These are phyloP conservation scores for Carterocephalus palaemon DNA, from an alignment of 2,888 invertebrate species.

Conservation along the genomic window DNA sequence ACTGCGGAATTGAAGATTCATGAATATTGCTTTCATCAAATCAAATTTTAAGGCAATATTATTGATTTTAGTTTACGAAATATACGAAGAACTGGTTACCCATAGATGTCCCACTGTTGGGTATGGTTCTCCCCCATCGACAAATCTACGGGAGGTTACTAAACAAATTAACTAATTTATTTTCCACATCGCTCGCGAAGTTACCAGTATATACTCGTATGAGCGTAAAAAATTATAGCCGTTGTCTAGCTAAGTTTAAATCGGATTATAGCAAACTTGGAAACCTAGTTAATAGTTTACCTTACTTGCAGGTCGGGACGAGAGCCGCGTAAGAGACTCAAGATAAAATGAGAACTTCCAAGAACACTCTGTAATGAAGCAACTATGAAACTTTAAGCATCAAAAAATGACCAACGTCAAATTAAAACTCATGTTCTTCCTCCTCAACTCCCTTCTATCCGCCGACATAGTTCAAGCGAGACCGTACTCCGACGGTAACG, in stretches of 20 bases:
- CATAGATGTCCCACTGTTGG: too few species aligned
- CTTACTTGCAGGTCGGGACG: constrained; percentile 47
- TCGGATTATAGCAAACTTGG: constrained; percentile 33
- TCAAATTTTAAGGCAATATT: too few species aligned
- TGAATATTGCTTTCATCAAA: too few species aligned
- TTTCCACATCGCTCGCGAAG: too few species aligned
- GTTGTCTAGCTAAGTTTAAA: constrained; percentile 26
- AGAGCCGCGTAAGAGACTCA: constrained; percentile 7
- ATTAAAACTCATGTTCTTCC: constrained; percentile 70
- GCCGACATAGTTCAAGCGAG: constrained; percentile 63
- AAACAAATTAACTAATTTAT: too few species aligned
- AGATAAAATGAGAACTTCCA: constrained; percentile 34
- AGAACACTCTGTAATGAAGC: constrained; percentile 26
- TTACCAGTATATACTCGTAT: too few species aligned
- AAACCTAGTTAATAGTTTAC: constrained; percentile 35
- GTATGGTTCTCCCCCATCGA: too few species aligned
- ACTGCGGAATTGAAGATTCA: too few species aligned
- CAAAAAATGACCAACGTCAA: constrained; percentile 69
- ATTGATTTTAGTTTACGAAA: too few species aligned
- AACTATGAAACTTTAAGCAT: constrained; percentile 45
- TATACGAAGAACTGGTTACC: too few species aligned
- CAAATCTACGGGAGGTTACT: too few species aligned
- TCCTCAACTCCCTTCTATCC: constrained; percentile 59
- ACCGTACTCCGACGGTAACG: constrained; percentile 52
- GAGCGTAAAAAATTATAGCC: constrained; percentile 21